Evolutionary conservation across 1,140 invertebrate species (phyloP).

Genomic region (Drosophila kepulauana): DNA sequence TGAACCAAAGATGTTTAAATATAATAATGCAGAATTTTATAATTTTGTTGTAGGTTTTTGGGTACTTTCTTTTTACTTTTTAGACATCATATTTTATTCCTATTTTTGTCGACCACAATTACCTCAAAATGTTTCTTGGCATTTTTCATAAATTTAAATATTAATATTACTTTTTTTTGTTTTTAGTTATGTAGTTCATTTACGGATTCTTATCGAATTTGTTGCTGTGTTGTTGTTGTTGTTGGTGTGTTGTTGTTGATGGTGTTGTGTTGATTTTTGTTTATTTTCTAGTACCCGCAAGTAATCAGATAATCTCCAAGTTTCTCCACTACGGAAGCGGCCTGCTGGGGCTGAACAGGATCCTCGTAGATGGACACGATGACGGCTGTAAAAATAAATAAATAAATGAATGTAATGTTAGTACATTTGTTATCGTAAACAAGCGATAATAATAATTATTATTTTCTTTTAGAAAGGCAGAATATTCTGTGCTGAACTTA

Average conservation of each 20-base stretch:
- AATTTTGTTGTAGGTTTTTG: constrained; percentile 68
- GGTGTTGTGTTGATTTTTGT: constrained; percentile 63
- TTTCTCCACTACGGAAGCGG: constrained; percentile 97
- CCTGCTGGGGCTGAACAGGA: constrained; percentile 97
- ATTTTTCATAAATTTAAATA: constrained; percentile 72
- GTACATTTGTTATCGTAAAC: background rate
- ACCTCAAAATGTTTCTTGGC: constrained; percentile 56
- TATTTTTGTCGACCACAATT: constrained; percentile 42
- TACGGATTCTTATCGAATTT: constrained; percentile 72
- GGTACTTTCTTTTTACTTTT: constrained; percentile 56
- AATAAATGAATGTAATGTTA: background rate
- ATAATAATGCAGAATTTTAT: constrained; percentile 82
- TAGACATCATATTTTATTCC: constrained; percentile 37
- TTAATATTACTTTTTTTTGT: constrained; percentile 72
- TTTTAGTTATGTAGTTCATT: constrained; percentile 73
- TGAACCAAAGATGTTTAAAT: constrained; percentile 80
- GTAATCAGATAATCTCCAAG: constrained; percentile 97
- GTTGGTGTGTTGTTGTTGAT: constrained; percentile 41
- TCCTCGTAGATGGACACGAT: constrained; percentile 97
- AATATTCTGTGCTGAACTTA: constrained; percentile 2
- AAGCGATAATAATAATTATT: background rate
- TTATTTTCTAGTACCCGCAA: constrained; percentile 94
- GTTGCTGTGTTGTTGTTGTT: constrained; percentile 52
- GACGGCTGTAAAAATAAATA: constrained; percentile 89
- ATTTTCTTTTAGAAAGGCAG: no score